Conservation (phyloP, 2,113 vertebrate species). For the Ailurus styani region DNA sequence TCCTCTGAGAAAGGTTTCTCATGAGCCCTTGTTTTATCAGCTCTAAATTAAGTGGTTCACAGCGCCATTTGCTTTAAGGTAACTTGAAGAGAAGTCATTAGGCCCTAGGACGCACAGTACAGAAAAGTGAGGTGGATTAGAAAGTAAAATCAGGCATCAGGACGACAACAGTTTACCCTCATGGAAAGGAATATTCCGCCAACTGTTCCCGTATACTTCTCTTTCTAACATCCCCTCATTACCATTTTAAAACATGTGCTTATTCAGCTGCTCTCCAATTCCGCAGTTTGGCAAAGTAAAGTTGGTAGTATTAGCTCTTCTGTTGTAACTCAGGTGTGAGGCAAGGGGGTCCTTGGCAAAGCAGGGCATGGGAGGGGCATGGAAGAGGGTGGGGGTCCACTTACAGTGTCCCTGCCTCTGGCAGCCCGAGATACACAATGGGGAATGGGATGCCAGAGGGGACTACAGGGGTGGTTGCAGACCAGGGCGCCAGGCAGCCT, state of each 20-base stretch:
- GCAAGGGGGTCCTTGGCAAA: neutral
- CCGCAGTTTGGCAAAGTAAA: conserved; percentile 13
- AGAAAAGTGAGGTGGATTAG: neutral
- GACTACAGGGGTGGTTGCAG: neutral
- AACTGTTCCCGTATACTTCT: conserved; percentile 28
- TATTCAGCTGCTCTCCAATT: conserved; percentile 54
- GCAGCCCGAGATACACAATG: neutral
- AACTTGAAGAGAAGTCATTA: neutral
- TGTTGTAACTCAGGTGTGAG: neutral
- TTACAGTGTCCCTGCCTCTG: neutral
- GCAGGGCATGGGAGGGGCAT: neutral
- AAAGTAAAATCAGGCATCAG: conserved; percentile 58
- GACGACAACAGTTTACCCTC: conserved; percentile 50
- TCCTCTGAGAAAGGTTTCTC: neutral
- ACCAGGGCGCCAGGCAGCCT: neutral
- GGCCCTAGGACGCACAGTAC: conserved; percentile 2
- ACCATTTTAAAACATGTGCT: conserved; percentile 53
- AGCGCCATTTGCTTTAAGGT: conserved; percentile 7
- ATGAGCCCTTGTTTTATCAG: neutral
- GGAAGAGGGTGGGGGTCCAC: rapidly evolving
- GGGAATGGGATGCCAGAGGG: neutral
- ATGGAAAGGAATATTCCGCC: conserved; percentile 42
- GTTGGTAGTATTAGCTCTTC: neutral
- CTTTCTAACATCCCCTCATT: conserved; percentile 35
- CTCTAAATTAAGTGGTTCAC: neutral